Base-by-base conservation (phyloP, 2,797 vertebrate genomes). In the Typhlichthys subterraneus region DNA sequence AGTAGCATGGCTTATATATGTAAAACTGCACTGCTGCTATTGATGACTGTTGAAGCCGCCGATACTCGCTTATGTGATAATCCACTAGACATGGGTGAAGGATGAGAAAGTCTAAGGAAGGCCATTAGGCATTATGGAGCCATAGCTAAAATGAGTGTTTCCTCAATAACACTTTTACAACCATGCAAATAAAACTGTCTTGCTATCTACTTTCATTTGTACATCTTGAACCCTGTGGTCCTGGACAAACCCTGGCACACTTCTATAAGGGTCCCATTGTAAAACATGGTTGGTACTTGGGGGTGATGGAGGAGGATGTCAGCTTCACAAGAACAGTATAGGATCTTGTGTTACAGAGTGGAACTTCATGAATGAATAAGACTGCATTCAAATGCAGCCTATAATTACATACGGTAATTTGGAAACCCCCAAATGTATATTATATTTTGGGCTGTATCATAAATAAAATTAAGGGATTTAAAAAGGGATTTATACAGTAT, bases 11-110 rank as follows among this genome's bases (percentile, higher is more conserved):
- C 75, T 84, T 85, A 80, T 64, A 63, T 84, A 89, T 88, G 87
- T 82, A 85, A 86, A 88, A 82, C 82, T 72, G 75, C 70, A 52
- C 70, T 79, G 75, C 81, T 73, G 61, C 50, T 82, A 90, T 89
- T 87, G 85, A 89, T 71, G 74, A 69, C 76, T 78, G 54, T 60
- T 61, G 71, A 75, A 64, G 77, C 61, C 73, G 79, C 84, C 87
- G 74, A 89, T 88, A 89, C 85, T 87, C 75, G 54, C 89, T 89
- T 84, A 78, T 76, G 77, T 84, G 82, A 84, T 89, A 87, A 89
- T 80, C 81, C 76, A 82, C 73, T 80, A 81, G 75, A 84, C 70
- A 79, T 65, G 75, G 57, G 50, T 63, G 64, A 63, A 79, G 77
- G 76, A 75, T 70, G 67, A 72, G 76, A 76, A 76, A 75, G 56